Percentiles rank a stretch among this genome's conserved stretches.
These are phyloP conservation scores for Chironomus tentans DNA, from an alignment of 2,888 invertebrate genomes.

Conservation along the genomic window DNA sequence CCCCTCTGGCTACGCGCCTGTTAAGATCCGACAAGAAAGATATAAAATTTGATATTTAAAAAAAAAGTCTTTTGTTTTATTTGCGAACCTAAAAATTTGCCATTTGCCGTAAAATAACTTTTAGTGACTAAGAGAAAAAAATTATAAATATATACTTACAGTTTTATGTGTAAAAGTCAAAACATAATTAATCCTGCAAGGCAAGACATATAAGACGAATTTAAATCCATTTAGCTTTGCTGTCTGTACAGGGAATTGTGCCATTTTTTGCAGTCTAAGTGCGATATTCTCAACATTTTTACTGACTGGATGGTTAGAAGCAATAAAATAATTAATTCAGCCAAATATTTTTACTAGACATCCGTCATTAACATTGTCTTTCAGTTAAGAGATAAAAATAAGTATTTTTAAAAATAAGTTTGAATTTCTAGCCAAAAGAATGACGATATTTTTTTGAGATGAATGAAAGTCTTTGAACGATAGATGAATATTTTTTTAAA, in stretches of 20 bases:
- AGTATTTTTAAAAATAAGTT: neutral
- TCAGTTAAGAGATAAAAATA: neutral
- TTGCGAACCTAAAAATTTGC: neutral
- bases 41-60: neutral
- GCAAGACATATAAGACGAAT: neutral
- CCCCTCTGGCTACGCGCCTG: too few relatives aligned
- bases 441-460: neutral
- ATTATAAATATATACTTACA: neutral
- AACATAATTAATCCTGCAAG: conserved; percentile 15
- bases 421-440: neutral
- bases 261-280: too few relatives aligned
- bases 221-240: too few relatives aligned
- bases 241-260: too few relatives aligned
- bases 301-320: neutral
- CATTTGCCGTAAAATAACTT: neutral
- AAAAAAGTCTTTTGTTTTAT: conserved; percentile 9
- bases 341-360: neutral
- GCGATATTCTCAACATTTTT: neutral
- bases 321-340: neutral
- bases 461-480: neutral
- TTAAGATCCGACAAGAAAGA: too few relatives aligned
- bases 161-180: neutral
- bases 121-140: neutral
- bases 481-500: too few relatives aligned
- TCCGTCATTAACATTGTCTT: neutral